Evolutionary conservation across 2,113 vertebrate genomes (phyloP).

Genomic region (Etheostoma spectabile): DNA sequence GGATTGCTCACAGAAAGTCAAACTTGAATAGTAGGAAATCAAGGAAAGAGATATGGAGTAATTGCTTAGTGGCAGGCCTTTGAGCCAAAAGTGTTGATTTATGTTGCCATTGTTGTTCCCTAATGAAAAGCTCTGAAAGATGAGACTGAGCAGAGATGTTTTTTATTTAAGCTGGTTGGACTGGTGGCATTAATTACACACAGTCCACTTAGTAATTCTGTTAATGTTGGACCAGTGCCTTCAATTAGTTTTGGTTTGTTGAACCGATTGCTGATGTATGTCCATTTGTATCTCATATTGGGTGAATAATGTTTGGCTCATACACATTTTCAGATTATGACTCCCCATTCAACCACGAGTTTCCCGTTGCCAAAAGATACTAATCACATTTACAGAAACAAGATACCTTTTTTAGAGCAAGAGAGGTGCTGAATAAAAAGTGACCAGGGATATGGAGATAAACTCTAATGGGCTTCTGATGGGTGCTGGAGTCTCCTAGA

Average conservation of each 20-base stretch:
- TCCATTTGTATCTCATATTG: background rate
- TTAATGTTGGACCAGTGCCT: constrained; percentile 36
- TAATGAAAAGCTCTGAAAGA: constrained; percentile 41
- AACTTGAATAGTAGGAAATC: constrained; percentile 58
- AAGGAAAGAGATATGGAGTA: constrained; percentile 6
- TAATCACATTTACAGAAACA: constrained; percentile 21
- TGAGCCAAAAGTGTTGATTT: constrained; percentile 7
- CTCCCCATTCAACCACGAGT: background rate
- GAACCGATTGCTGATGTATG: background rate
- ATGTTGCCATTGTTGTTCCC: constrained; percentile 14
- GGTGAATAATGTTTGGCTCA: background rate
- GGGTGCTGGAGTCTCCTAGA: background rate
- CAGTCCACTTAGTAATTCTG: constrained; percentile 3
- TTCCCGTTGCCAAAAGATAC: constrained; percentile 21
- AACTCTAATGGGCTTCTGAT: background rate
- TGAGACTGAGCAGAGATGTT: background rate
- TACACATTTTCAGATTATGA: background rate
- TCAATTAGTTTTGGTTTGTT: constrained; percentile 23
- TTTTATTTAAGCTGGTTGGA: constrained; percentile 19
- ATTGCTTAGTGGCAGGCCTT: background rate
- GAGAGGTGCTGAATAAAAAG: constrained; percentile 5
- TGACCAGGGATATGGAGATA: background rate
- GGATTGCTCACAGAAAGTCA: constrained; percentile 6
- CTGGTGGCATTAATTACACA: constrained; percentile 24
- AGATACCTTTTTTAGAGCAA: background rate